These are phyloP conservation scores for Siphonodentalium dalli DNA, from an alignment of 2,888 invertebrate species.

Conservation along the genomic window DNA sequence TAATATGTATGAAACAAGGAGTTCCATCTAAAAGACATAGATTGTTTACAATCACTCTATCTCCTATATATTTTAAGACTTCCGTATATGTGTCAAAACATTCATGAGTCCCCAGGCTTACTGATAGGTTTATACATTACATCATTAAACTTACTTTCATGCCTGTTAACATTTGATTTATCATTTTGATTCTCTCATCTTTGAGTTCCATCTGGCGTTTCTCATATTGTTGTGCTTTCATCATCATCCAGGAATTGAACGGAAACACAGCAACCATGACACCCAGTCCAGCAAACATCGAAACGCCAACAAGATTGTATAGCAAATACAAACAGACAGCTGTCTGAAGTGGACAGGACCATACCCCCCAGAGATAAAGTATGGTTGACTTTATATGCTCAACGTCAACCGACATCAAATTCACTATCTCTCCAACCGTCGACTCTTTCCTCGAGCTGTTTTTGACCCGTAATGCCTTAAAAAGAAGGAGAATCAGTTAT, in stretches of 20 bases:
- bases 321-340: slow-evolving; percentile 76
- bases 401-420: slow-evolving; percentile 64
- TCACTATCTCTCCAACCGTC: slow-evolving; percentile 64
- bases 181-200: slow-evolving; percentile 54
- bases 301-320: slow-evolving; percentile 70
- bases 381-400: slow-evolving; percentile 53
- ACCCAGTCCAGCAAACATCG: slow-evolving; percentile 85
- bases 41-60: too few species aligned
- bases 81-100: too few species aligned
- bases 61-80: too few species aligned
- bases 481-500: not conserved
- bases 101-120: too few species aligned
- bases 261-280: slow-evolving; percentile 89
- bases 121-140: too few species aligned
- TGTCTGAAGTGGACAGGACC: slow-evolving; percentile 79
- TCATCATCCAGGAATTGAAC: slow-evolving; percentile 57
- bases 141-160: slow-evolving; percentile 48
- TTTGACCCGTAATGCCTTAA: slow-evolving; percentile 59
- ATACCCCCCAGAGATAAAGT: slow-evolving; percentile 51
- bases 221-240: slow-evolving; percentile 48
- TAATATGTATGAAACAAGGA: too few species aligned
- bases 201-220: slow-evolving; percentile 47
- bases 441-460: slow-evolving; percentile 54
- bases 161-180: slow-evolving; percentile 55
- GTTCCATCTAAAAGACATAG: too few species aligned